Base-by-base conservation (phyloP, 2,797 vertebrate genomes). In the Squalus acanthias region DNA sequence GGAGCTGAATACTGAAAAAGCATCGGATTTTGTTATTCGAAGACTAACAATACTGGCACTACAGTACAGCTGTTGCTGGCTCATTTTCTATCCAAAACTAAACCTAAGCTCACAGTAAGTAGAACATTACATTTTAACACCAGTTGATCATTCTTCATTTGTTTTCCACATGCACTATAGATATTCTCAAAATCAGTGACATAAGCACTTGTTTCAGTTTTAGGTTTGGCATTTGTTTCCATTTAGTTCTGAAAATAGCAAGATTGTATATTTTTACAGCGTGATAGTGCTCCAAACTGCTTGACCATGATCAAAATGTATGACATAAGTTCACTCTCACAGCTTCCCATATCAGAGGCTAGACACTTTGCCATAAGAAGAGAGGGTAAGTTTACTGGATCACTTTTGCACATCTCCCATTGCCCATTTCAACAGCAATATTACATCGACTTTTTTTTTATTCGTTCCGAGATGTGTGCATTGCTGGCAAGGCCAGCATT, bases 41-140 rank as follows among this genome's bases (percentile, higher is more conserved):
- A 98, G 98, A 97, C 97, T 99, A 96, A 98, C 98, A 4, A 98
- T 98, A 46, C 97, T 99, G 96, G 99, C 99, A 0, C 97, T 99
- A 96, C 99, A 99, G 95, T 99, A 99, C 96, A 98, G 95, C 24
- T 97, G 97, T 97, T 99, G 99, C 96, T 99, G 99, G 99, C 96
- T 99, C 96, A 96, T 99, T 96, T 98, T 99, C 74, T 98, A 98
- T 97, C 98, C 97, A 96, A 98, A 97, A 93, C 97, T 98, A 97
- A 97, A 97, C 96, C 96, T 97, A 96, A 98, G 96, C 96, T 98
- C 97, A 97, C 98, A 98, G 99, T 99, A 97, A 97, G 99, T 97
- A 96, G 72, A 95, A 72, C 50, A 95, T 60, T 57, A 76, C 29
- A 76, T 60, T 74, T 74, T 24, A 69, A 69, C 20, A 69, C 60